phyloP scores from a whole-genome alignment of 2,797 vertebrate genomes.

The Lacerta bilineata region DNA sequence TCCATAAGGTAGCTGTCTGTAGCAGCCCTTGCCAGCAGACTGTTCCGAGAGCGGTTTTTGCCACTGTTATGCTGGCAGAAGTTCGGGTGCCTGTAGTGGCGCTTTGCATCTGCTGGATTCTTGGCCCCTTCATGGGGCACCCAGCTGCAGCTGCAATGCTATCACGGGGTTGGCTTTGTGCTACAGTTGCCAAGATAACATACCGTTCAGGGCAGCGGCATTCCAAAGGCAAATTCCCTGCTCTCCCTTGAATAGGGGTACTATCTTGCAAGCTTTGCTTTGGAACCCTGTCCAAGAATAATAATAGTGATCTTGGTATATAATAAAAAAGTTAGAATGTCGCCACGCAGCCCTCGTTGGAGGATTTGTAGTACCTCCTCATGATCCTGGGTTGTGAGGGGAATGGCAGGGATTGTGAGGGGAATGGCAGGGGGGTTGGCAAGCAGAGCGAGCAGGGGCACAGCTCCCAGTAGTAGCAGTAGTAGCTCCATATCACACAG shows the following conservation, averaged over 20 bases:
- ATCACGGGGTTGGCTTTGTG: slow-evolving; percentile 1
- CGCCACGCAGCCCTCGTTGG: too few relatives aligned
- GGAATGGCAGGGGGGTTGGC: too few relatives aligned
- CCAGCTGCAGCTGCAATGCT: slow-evolving; percentile 46
- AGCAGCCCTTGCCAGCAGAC: accelerated
- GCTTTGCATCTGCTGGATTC: not conserved
- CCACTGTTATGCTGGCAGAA: not conserved
- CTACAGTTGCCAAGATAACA: slow-evolving; percentile 39
- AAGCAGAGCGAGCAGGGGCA: too few relatives aligned
- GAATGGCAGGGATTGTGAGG: too few relatives aligned
- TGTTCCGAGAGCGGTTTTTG: not conserved
- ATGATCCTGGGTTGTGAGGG: too few relatives aligned
- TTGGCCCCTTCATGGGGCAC: slow-evolving; percentile 23
- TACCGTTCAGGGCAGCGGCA: not conserved
- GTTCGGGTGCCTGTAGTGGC: not conserved
- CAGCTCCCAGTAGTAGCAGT: too few relatives aligned
- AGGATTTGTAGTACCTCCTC: too few relatives aligned
- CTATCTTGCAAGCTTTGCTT: too few relatives aligned
- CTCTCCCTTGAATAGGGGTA: not conserved
- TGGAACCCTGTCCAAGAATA: too few relatives aligned
- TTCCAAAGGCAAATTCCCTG: slow-evolving; percentile 30
- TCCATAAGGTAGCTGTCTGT: not conserved
- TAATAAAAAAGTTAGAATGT: too few relatives aligned
- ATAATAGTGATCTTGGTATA: too few relatives aligned
- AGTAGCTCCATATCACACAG: too few relatives aligned